Conservation (phyloP, 2,113 vertebrate species). For the Platanista minor region DNA sequence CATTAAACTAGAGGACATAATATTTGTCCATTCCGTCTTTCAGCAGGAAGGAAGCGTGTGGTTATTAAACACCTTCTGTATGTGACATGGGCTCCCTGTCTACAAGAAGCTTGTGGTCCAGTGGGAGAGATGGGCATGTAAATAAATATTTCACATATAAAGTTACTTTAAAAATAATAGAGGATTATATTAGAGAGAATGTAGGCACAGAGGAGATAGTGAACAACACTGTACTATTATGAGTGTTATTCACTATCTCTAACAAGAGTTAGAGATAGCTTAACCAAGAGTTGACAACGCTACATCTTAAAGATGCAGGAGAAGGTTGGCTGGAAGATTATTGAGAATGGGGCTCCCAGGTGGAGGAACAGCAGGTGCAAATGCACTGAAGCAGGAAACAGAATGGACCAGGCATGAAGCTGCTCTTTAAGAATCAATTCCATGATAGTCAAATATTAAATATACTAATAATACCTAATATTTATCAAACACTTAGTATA, state of each 20-base stretch:
- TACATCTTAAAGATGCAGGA: neutral
- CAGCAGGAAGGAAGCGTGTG: neutral
- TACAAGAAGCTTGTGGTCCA: neutral
- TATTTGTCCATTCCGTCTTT: neutral
- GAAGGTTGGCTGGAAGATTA: neutral
- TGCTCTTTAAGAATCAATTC: neutral
- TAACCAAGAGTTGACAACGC: neutral
- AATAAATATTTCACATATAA: neutral
- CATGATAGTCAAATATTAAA: neutral
- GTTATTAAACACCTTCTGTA: neutral
- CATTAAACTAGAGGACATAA: neutral
- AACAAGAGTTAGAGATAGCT: neutral
- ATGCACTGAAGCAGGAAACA: neutral
- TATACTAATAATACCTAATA: too few species aligned
- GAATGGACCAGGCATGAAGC: neutral
- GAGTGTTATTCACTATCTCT: neutral
- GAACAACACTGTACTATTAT: neutral
- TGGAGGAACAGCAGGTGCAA: neutral
- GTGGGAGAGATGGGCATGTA: too few species aligned
- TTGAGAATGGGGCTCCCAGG: rapidly evolving
- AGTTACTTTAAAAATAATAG: neutral
- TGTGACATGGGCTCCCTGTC: neutral
- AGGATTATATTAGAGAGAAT: neutral
- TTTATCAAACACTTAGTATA: neutral
- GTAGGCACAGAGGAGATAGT: neutral